phyloP scores from a whole-genome alignment of 2,797 vertebrate species.

The Oreortyx pictus region DNA sequence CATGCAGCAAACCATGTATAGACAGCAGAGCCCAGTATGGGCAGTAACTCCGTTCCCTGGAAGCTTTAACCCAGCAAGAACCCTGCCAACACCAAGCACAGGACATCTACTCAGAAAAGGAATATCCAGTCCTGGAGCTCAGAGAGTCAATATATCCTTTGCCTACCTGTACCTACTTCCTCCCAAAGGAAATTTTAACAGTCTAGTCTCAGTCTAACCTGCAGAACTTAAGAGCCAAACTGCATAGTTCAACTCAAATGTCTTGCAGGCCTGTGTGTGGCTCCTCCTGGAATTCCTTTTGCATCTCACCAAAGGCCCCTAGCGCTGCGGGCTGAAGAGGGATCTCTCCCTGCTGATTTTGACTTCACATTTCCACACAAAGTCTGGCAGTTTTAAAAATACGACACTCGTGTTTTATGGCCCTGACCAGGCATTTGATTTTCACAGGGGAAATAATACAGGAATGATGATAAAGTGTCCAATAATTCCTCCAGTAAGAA shows the following conservation, averaged over 20 bases:
- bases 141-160: not conserved
- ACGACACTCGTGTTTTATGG: not conserved
- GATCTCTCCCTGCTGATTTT: constrained; percentile 12
- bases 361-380: not conserved
- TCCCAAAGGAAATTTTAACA: not conserved
- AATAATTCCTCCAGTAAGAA: constrained; percentile 31
- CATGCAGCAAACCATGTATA: not conserved
- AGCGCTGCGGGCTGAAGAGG: not conserved
- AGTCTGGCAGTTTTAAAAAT: constrained; percentile 24
- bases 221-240: not conserved
- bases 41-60: not conserved
- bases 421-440: constrained; percentile 22
- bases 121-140: not conserved
- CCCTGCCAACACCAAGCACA: not conserved
- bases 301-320: not conserved
- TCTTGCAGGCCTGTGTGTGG: accelerated
- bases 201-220: not conserved
- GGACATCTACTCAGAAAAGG: not conserved
- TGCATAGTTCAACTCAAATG: not conserved
- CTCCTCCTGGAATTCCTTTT: not conserved
- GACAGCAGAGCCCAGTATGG: not conserved
- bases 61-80: not conserved
- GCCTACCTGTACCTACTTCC: accelerated
- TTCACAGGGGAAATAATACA: constrained; percentile 64
- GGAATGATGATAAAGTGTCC: constrained; percentile 52